These are phyloP conservation scores for Cistogaster globosa DNA, from an alignment of 2,888 invertebrate species.

Conservation along the genomic window DNA sequence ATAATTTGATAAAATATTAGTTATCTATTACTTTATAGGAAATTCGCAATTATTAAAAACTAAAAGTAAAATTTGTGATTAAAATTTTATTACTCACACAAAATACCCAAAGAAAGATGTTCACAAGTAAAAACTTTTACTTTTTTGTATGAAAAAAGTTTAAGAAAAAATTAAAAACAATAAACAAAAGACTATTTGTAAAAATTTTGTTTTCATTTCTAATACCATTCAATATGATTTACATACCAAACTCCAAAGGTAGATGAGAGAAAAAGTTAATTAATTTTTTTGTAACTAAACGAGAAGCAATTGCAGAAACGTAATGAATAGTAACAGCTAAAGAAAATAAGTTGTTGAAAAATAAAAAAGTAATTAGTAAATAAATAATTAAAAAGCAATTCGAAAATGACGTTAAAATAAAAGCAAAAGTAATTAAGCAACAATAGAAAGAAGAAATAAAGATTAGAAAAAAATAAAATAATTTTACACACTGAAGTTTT, in stretches of 20 bases:
- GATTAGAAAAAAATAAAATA: background rate
- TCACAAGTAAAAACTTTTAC: slow-evolving; percentile 21
- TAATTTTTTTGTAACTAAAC: too few relatives aligned
- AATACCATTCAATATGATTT: background rate
- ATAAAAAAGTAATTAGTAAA: background rate
- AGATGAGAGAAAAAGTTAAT: background rate
- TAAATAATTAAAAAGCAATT: background rate
- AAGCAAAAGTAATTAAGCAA: slow-evolving; percentile 63
- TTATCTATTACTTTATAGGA: too few relatives aligned
- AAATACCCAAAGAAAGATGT: background rate
- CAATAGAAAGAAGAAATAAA: background rate
- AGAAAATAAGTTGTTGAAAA: background rate
- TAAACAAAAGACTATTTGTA: background rate
- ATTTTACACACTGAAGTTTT: background rate
- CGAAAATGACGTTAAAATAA: slow-evolving; percentile 40
- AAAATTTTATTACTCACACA: too few relatives aligned
- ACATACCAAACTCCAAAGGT: background rate
- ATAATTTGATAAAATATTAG: too few relatives aligned
- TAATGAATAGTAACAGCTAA: too few relatives aligned
- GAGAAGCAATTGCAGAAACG: too few relatives aligned
- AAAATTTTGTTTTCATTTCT: slow-evolving; percentile 16
- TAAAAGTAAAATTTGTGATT: too few relatives aligned
- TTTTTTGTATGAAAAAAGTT: background rate
- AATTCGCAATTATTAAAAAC: too few relatives aligned
- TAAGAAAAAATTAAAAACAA: background rate